Evolutionary conservation across 1,140 invertebrate genomes (phyloP).

Genomic region (Zaprionus gabonicus): DNA sequence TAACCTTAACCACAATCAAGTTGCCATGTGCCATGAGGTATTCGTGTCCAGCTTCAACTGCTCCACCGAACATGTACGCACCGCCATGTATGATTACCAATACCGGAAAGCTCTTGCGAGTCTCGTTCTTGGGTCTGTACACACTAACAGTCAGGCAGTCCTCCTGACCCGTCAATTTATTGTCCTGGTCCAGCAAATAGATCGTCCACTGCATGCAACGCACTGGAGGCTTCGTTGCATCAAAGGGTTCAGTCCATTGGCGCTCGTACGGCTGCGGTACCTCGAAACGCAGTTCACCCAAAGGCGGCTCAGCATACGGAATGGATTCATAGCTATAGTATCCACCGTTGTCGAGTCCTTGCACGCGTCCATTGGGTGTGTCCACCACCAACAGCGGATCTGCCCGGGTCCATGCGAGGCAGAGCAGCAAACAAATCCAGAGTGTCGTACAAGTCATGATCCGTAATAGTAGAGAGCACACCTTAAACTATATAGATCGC

Average conservation of each 20-base stretch:
- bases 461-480: neutral
- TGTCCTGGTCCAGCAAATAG: slow-evolving; percentile 16
- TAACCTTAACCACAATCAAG: slow-evolving; percentile 87
- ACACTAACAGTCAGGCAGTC: slow-evolving; percentile 83
- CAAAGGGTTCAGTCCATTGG: slow-evolving; percentile 40
- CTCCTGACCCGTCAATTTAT: slow-evolving; percentile 61
- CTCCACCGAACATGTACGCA: slow-evolving; percentile 84
- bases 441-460: slow-evolving; percentile 1
- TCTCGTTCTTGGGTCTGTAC: slow-evolving; percentile 61
- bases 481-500: neutral
- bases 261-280: slow-evolving; percentile 74
- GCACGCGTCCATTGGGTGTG: slow-evolving; percentile 69
- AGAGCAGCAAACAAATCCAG: slow-evolving; percentile 3
- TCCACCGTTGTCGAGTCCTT: slow-evolving; percentile 84
- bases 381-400: slow-evolving; percentile 41
- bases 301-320: slow-evolving; percentile 25
- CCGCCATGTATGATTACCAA: slow-evolving; percentile 85
- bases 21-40: slow-evolving; percentile 86
- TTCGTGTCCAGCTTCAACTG: slow-evolving; percentile 85
- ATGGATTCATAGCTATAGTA: slow-evolving; percentile 84
- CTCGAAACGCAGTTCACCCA: slow-evolving; percentile 20
- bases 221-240: slow-evolving; percentile 39
- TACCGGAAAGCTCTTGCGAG: slow-evolving; percentile 72
- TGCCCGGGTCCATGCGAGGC: neutral
- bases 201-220: slow-evolving; percentile 55